Evolutionary conservation across 2,113 vertebrate genomes (phyloP).

Genomic region (Naja naja): DNA sequence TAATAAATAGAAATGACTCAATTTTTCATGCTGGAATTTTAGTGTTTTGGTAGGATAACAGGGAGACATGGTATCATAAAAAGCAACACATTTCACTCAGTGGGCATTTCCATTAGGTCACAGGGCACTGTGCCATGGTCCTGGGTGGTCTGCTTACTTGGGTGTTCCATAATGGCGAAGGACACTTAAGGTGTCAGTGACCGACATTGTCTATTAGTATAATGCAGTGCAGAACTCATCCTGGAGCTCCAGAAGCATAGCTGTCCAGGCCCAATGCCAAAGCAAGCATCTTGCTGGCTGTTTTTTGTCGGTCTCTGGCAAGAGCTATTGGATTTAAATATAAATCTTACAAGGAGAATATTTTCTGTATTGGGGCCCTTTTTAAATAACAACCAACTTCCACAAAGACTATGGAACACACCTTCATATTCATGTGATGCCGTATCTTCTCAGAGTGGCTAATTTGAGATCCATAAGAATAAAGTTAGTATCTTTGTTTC

Average conservation of each 20-base stretch:
- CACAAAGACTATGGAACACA: background rate
- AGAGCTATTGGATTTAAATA: slow-evolving; percentile 8
- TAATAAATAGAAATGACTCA: slow-evolving; percentile 5
- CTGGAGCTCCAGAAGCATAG: slow-evolving; percentile 12
- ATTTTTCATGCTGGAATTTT: slow-evolving; percentile 1
- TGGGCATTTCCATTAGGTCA: slow-evolving; percentile 10
- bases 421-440: background rate
- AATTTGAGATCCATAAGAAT: background rate
- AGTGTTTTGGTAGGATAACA: slow-evolving; percentile 2
- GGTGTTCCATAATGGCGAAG: slow-evolving; percentile 3
- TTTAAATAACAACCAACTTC: background rate
- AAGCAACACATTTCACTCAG: background rate
- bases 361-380: slow-evolving; percentile 9
- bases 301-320: slow-evolving; percentile 18
- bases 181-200: slow-evolving; percentile 19
- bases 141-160: slow-evolving; percentile 27
- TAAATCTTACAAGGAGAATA: slow-evolving; percentile 14
- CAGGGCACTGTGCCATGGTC: background rate
- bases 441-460: background rate
- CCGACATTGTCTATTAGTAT: slow-evolving; percentile 13
- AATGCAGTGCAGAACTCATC: slow-evolving; percentile 31
- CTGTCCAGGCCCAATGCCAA: slow-evolving; percentile 18
- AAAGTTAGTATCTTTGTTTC: background rate
- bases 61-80: background rate
- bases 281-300: slow-evolving; percentile 28